Percentiles rank a stretch among this genome's conserved stretches.
These are phyloP conservation scores for Gobius niger DNA, from an alignment of 2,113 vertebrate species.

Conservation along the genomic window DNA sequence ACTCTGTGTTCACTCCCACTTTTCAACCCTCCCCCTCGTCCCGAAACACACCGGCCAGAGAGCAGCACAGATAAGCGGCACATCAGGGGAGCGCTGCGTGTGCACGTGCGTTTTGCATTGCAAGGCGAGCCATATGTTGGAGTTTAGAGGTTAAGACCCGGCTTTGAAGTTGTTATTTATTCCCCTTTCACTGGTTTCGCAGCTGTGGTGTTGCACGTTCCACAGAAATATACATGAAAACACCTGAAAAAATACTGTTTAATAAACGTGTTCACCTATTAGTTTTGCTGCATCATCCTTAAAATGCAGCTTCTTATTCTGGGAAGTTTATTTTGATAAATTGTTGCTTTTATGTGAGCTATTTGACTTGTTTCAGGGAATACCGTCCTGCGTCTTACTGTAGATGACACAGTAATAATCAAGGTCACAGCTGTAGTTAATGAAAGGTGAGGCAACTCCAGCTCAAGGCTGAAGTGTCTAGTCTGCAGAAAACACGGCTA, in stretches of 20 bases:
- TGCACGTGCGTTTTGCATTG: constrained; percentile 23
- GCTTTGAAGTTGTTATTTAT: constrained; percentile 37
- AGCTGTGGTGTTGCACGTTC: background rate
- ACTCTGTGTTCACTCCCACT: constrained; percentile 29
- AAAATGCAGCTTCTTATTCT: background rate
- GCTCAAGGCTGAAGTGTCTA: background rate
- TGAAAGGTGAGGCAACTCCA: background rate
- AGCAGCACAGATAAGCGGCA: constrained; percentile 47
- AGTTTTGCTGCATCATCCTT: background rate
- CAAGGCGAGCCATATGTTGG: constrained; percentile 21
- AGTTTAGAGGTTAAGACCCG: constrained; percentile 7
- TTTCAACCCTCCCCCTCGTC: constrained; percentile 37
- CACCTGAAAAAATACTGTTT: background rate
- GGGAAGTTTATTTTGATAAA: background rate
- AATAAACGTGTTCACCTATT: background rate
- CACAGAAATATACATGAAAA: background rate
- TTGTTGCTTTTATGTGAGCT: constrained; percentile 31
- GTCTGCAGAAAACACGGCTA: background rate
- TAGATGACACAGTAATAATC: background rate
- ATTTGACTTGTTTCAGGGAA: constrained; percentile 6
- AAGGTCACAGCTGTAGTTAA: constrained; percentile 1
- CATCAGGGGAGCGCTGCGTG: constrained; percentile 28
- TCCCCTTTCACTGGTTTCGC: constrained; percentile 22
- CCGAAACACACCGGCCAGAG: constrained; percentile 42
- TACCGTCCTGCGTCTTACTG: constrained; percentile 3